A percentile compares a stretch with the other conserved stretches of the same genome.
These are phyloP conservation scores for Hippocampus barbouri DNA, from an alignment of 2,113 vertebrate genomes.

Conservation along the genomic window DNA sequence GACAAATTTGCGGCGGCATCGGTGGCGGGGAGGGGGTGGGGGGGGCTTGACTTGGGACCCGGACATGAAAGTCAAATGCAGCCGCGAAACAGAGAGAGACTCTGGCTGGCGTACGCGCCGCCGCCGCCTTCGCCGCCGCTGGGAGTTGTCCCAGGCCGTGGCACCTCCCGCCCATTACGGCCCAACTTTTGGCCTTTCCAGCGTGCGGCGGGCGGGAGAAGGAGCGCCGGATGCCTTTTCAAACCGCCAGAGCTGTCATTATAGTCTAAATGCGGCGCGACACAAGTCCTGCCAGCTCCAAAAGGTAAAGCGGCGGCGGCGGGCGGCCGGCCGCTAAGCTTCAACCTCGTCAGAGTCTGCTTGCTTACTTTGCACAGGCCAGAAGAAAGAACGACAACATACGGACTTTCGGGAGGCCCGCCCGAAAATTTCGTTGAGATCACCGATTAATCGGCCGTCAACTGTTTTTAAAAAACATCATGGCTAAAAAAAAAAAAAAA, in stretches of 20 bases:
- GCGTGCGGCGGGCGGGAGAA: constrained; percentile 61
- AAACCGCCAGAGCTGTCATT: constrained; percentile 74
- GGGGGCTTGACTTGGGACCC: constrained; percentile 66
- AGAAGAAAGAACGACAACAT: not conserved
- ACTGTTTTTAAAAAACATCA: no score
- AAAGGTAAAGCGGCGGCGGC: constrained; percentile 55
- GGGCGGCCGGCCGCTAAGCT: not conserved
- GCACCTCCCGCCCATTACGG: constrained; percentile 68
- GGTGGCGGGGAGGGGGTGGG: constrained; percentile 25
- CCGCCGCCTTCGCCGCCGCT: constrained; percentile 59
- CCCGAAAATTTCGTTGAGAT: no score
- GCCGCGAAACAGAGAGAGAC: constrained; percentile 69
- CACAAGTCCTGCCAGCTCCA: constrained; percentile 61
- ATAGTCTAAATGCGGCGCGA: constrained; percentile 71
- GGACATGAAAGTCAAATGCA: constrained; percentile 72
- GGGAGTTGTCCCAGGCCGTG: constrained; percentile 65
- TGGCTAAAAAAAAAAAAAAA: no score
- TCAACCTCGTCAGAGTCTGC: constrained; percentile 26
- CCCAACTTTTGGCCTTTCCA: constrained; percentile 69
- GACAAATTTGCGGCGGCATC: constrained; percentile 30
- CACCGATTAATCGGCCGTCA: no score
- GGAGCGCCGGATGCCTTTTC: constrained; percentile 60
- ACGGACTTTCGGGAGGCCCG: no score
- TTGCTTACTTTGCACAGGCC: not conserved
- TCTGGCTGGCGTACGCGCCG: constrained; percentile 58